Percentiles rank a stretch among this genome's conserved stretches.
Evolutionary conservation across 2,797 vertebrate species (phyloP).

Genomic region (Sternarchorhynchus goeldii): DNA sequence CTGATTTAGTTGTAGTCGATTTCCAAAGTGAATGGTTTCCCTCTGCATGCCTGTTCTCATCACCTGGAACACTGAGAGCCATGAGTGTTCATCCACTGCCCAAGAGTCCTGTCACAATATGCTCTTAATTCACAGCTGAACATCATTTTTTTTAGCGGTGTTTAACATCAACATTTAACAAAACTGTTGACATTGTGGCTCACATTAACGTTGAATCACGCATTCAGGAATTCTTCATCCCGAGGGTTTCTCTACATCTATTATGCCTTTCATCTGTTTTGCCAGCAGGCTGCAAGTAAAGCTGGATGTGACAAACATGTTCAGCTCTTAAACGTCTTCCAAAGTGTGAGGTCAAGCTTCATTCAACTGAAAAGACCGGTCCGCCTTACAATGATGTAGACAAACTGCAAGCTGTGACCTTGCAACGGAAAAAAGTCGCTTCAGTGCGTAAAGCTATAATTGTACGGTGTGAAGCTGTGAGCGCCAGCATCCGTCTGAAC

Average conservation of each 20-base stretch:
- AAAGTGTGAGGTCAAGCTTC: background rate
- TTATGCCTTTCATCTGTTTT: background rate
- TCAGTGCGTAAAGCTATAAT: no score
- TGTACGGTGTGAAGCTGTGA: constrained; percentile 6
- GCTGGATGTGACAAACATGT: background rate
- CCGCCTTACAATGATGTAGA: background rate
- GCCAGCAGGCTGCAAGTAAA: background rate
- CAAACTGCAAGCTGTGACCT: background rate
- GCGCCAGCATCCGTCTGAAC: constrained; percentile 12
- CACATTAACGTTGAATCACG: background rate
- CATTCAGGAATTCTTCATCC: background rate
- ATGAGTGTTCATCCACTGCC: no score
- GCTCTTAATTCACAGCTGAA: background rate
- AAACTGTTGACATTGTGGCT: background rate
- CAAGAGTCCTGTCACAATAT: background rate
- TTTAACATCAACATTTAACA: background rate
- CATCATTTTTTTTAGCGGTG: background rate
- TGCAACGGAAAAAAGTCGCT: background rate
- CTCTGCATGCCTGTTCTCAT: background rate
- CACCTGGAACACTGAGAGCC: no score
- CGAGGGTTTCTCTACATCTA: background rate
- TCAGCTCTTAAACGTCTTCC: background rate
- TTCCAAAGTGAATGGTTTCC: background rate
- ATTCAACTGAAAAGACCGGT: no score
- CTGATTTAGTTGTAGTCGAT: background rate